Evolutionary conservation across 2,888 invertebrate species (phyloP).

Genomic region (Enchytraeus crypticus): DNA sequence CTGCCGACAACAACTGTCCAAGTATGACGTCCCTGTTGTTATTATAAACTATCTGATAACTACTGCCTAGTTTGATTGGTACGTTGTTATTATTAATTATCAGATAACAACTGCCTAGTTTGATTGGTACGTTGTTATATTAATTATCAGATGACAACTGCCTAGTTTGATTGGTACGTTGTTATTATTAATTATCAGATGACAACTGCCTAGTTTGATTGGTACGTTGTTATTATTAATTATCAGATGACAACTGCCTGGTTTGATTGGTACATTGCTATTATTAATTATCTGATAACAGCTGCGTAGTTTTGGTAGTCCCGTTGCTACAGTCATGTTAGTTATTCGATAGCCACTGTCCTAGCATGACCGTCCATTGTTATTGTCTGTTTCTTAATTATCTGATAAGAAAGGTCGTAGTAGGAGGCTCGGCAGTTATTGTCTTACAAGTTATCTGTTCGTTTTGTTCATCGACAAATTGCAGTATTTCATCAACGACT

Average conservation of each 20-base stretch:
- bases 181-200: too few relatives aligned
- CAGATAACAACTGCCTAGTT: neutral
- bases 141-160: slow-evolving; percentile 42
- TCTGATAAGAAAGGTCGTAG: neutral
- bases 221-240: neutral
- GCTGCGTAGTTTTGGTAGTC: neutral
- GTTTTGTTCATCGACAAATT: too few relatives aligned
- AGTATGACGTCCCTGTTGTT: neutral
- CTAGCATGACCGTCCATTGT: neutral
- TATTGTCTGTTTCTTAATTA: neutral
- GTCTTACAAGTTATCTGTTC: too few relatives aligned
- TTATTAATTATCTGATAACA: too few relatives aligned
- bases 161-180: neutral
- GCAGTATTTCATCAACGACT: too few relatives aligned
- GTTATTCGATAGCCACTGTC: too few relatives aligned
- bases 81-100: neutral
- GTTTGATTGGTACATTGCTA: too few relatives aligned
- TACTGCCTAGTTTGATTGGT: neutral
- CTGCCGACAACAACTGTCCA: slow-evolving; percentile 44
- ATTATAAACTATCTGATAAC: neutral
- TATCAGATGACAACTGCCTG: neutral
- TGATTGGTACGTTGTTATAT: too few relatives aligned
- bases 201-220: too few relatives aligned
- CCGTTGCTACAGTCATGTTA: too few relatives aligned
- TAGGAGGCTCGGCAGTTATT: too few relatives aligned